Conservation (phyloP, 1,140 invertebrate genomes). For the Trichonephila clavipes region DNA sequence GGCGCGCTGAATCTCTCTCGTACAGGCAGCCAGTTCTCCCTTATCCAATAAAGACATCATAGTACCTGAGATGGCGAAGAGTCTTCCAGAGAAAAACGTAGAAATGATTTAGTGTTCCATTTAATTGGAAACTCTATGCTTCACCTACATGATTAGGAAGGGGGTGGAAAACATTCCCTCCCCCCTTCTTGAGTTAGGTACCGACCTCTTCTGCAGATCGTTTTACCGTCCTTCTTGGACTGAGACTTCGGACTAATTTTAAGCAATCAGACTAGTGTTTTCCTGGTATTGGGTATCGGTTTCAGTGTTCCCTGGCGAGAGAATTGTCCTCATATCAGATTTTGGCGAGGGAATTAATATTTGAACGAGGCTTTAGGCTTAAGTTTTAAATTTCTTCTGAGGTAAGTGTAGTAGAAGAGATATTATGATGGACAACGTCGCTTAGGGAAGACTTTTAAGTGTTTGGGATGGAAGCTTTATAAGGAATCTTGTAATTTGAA, state of each 20-base stretch:
- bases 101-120: slow-evolving; percentile 50
- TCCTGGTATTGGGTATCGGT: background rate
- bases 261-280: slow-evolving; percentile 7
- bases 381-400: no score
- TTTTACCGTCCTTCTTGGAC: background rate
- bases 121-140: slow-evolving; percentile 52
- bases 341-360: no score
- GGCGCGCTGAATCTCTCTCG: background rate
- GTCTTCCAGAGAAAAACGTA: slow-evolving; percentile 20
- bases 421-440: no score
- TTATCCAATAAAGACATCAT: slow-evolving; percentile 32
- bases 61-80: background rate
- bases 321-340: no score
- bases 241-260: background rate
- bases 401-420: no score
- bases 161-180: background rate
- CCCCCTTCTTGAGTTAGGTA: background rate
- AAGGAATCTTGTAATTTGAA: no score
- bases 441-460: no score
- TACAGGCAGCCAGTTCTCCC: background rate
- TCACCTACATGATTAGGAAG: slow-evolving; percentile 8
- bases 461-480: no score
- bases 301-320: background rate
- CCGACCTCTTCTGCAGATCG: background rate
- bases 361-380: no score